Conservation (phyloP, 2,797 vertebrate genomes). For the Phrynocephalus guinanensis region DNA sequence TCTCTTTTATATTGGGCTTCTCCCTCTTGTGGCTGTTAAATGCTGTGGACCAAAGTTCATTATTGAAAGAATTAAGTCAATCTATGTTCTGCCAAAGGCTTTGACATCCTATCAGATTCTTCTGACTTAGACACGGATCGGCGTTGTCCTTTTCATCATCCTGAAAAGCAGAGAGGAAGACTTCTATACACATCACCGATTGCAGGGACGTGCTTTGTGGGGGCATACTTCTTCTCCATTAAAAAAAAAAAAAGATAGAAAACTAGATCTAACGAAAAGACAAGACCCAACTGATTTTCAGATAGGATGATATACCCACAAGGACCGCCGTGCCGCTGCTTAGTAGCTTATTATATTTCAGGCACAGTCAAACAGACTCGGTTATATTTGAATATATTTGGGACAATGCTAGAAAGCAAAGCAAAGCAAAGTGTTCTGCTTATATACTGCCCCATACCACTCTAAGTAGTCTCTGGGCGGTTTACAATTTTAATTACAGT, state of each 20-base stretch:
- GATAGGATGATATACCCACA: constrained; percentile 42
- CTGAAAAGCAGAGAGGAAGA: constrained; percentile 69
- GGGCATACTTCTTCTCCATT: constrained; percentile 8
- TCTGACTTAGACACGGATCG: constrained; percentile 76
- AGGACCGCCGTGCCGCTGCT: not conserved
- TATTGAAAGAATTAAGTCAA: constrained; percentile 84
- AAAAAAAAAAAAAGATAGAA: constrained; percentile 58
- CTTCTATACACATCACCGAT: constrained; percentile 63
- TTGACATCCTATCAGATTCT: constrained; percentile 76
- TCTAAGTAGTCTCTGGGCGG: too few relatives aligned
- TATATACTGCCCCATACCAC: too few relatives aligned
- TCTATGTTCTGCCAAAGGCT: constrained; percentile 84
- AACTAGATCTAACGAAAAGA: constrained; percentile 63
- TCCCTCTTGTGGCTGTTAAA: constrained; percentile 82
- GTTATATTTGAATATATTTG: not conserved
- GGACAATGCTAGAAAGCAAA: not conserved
- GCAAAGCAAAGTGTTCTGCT: too few relatives aligned
- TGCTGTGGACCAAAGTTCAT: constrained; percentile 82
- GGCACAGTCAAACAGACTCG: not conserved
- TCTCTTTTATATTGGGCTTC: constrained; percentile 79
- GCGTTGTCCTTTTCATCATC: constrained; percentile 77
- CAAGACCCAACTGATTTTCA: constrained; percentile 58
- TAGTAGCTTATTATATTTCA: constrained; percentile 4
- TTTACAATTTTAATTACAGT: too few relatives aligned
- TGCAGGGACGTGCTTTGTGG: constrained; percentile 44